Evolutionary conservation across 2,888 invertebrate genomes (phyloP).

Genomic region (Harpagoxenus sublaevis): DNA sequence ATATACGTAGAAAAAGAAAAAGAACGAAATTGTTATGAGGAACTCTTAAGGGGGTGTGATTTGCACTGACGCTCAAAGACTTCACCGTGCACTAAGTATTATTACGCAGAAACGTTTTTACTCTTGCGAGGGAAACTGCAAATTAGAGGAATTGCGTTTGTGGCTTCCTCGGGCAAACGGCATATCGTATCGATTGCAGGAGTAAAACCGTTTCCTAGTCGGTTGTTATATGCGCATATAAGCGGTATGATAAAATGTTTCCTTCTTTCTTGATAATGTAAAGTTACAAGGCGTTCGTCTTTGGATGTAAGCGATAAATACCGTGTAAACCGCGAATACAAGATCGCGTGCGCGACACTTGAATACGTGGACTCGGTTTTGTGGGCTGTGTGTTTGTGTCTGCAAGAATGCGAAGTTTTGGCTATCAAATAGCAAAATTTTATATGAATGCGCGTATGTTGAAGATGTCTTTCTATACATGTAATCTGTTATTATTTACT

Average conservation of each 20-base stretch:
- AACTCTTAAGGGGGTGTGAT: conserved; percentile 61
- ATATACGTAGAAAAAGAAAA: conserved; percentile 60
- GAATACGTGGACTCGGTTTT: conserved; percentile 60
- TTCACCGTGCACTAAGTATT: conserved; percentile 66
- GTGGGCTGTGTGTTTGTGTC: conserved; percentile 49
- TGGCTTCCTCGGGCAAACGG: conserved; percentile 50
- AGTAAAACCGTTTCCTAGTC: conserved; percentile 65
- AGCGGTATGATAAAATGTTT: conserved; percentile 75
- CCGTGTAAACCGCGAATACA: conserved; percentile 31
- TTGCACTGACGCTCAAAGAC: conserved; percentile 72
- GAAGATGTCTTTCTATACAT: conserved; percentile 70
- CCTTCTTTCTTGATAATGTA: conserved; percentile 74
- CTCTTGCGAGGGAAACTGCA: conserved; percentile 48
- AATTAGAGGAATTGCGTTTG: conserved; percentile 39
- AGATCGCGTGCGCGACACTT: conserved; percentile 37
- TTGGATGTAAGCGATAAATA: conserved; percentile 61
- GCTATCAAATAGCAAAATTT: conserved; percentile 77
- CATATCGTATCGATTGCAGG: conserved; percentile 64
- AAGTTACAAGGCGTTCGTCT: conserved; percentile 66
- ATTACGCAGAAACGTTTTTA: conserved; percentile 68
- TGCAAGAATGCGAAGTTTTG: conserved; percentile 65
- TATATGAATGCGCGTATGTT: conserved; percentile 68
- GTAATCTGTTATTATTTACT: conserved; percentile 75
- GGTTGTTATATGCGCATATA: conserved; percentile 74
- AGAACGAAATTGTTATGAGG: conserved; percentile 56